Evolutionary conservation across 2,113 vertebrate species (phyloP).

Genomic region (Eclectus roratus): DNA sequence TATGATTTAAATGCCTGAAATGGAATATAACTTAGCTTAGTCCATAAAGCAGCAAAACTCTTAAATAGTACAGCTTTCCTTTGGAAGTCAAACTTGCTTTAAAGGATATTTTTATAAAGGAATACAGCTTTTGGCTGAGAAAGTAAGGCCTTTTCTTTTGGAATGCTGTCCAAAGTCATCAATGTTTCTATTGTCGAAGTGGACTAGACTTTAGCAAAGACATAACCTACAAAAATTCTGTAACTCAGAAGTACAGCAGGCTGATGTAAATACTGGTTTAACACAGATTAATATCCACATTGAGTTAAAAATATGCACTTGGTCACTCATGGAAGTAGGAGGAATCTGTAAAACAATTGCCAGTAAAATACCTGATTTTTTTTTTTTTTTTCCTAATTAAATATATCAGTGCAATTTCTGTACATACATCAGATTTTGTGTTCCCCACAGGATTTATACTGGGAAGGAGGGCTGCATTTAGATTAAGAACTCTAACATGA

Average conservation of each 20-base stretch:
- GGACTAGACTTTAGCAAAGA: background rate
- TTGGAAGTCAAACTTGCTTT: background rate
- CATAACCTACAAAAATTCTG: background rate
- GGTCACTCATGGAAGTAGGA: background rate
- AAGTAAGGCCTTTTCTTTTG: background rate
- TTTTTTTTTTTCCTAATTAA: background rate
- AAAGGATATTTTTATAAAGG: background rate
- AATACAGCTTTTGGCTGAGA: background rate
- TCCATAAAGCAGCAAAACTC: background rate
- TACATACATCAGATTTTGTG: background rate
- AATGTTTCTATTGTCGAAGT: background rate
- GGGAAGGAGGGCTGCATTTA: background rate
- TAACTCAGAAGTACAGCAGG: accelerated
- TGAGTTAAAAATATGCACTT: background rate
- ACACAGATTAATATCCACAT: background rate
- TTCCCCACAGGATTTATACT: background rate
- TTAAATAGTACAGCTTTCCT: background rate
- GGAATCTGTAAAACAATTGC: background rate
- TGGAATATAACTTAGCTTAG: background rate
- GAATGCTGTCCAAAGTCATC: background rate
- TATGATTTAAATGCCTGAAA: background rate
- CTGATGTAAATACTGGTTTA: background rate
- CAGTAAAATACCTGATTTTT: background rate
- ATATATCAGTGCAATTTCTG: background rate
- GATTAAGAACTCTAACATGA: accelerated